Evolutionary conservation across 2,888 invertebrate genomes (phyloP).

Genomic region (Eudemis profundana): DNA sequence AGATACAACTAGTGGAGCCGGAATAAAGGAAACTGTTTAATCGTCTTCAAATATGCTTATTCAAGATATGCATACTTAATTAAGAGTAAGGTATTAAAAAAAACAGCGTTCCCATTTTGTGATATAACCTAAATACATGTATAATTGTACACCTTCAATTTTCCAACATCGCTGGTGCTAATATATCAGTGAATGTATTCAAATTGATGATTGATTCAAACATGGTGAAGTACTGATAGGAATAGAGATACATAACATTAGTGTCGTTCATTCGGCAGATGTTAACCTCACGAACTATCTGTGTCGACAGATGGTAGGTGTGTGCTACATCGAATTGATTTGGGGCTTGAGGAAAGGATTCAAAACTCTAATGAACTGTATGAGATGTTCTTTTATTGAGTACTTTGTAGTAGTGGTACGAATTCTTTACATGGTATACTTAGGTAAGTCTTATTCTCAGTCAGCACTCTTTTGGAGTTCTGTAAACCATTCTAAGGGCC

Average conservation of each 20-base stretch:
- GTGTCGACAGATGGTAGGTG: conserved; percentile 69
- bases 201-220: conserved; percentile 84
- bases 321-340: conserved; percentile 41
- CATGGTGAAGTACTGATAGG: conserved; percentile 75
- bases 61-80: no score
- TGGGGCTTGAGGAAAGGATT: conserved; percentile 3
- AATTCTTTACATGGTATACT: no score
- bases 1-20: no score
- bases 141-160: conserved; percentile 54
- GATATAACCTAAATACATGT: conserved; percentile 1
- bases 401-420: no score
- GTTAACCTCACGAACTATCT: conserved; percentile 68
- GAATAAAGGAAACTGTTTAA: no score
- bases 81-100: no score
- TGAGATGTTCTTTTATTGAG: background rate
- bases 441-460: no score
- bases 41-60: no score
- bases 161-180: conserved; percentile 57
- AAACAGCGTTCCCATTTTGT: no score
- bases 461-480: no score
- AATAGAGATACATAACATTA: conserved; percentile 83
- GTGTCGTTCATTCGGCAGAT: conserved; percentile 69
- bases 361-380: conserved; percentile 1
- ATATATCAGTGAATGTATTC: conserved; percentile 76
- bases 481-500: no score